Evolutionary conservation across 1,140 invertebrate species (phyloP).

Genomic region (Trichonephila clavipes): DNA sequence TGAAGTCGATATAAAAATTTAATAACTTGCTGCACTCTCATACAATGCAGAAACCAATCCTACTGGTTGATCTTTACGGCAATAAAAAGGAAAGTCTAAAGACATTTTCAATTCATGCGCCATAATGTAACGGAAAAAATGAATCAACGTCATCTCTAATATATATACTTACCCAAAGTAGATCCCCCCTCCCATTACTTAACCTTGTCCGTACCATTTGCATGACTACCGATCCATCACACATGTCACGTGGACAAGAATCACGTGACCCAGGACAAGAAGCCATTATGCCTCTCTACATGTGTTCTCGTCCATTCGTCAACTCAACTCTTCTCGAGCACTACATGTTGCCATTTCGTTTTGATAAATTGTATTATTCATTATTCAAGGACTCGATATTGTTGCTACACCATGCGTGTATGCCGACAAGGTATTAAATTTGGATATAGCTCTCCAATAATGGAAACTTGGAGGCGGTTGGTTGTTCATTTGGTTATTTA

Average conservation of each 20-base stretch:
- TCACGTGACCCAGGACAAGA: slow-evolving; percentile 43
- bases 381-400: slow-evolving; percentile 7
- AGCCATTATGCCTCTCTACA: slow-evolving; percentile 25
- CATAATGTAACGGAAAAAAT: background rate
- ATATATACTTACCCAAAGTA: background rate
- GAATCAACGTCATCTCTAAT: slow-evolving; percentile 27
- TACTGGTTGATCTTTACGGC: too few relatives aligned
- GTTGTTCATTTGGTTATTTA: background rate
- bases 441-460: background rate
- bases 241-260: background rate
- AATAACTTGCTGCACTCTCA: too few relatives aligned
- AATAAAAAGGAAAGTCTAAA: too few relatives aligned
- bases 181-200: background rate
- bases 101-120: background rate
- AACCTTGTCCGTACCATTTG: slow-evolving; percentile 56
- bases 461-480: background rate
- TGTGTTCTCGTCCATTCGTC: slow-evolving; percentile 7
- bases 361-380: slow-evolving; percentile 44
- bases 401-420: slow-evolving; percentile 24
- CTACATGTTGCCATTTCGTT: slow-evolving; percentile 38
- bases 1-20: too few relatives aligned
- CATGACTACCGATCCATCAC: slow-evolving; percentile 53
- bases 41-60: too few relatives aligned
- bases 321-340: background rate
- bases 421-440: background rate